phyloP scores from a whole-genome alignment of 2,888 invertebrate genomes.

The Cantharis rufa region DNA sequence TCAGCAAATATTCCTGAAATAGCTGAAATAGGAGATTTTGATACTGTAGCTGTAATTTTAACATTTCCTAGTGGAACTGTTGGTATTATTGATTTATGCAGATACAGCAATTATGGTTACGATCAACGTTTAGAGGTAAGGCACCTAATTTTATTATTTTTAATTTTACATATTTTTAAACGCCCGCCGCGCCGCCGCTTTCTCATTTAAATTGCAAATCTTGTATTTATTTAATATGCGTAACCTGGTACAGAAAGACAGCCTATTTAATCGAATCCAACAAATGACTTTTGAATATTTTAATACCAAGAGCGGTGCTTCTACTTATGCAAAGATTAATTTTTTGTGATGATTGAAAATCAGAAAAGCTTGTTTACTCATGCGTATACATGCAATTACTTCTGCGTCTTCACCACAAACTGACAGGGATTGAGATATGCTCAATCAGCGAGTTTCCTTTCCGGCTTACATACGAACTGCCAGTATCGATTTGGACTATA shows the following conservation, averaged over 20 bases:
- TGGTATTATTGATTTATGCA: slow-evolving; percentile 66
- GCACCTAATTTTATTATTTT: neutral
- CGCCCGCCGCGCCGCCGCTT: neutral
- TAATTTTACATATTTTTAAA: neutral
- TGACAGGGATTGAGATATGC: neutral
- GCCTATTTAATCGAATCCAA: neutral
- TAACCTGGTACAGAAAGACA: neutral
- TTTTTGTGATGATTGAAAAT: neutral
- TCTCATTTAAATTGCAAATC: neutral
- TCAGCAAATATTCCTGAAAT: slow-evolving; percentile 64
- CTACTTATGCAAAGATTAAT: neutral
- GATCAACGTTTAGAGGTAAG: slow-evolving; percentile 68
- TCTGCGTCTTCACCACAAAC: neutral
- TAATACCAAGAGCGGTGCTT: neutral
- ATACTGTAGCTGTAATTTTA: slow-evolving; percentile 64
- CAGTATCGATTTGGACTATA: neutral
- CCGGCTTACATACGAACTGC: neutral
- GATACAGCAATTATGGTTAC: slow-evolving; percentile 67
- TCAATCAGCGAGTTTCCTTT: neutral
- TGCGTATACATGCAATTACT: neutral
- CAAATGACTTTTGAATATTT: neutral
- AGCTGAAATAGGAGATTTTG: slow-evolving; percentile 64
- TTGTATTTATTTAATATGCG: neutral
- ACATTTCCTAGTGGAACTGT: slow-evolving; percentile 67
- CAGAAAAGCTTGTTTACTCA: neutral